Percentiles rank a stretch among this genome's conserved stretches.
These are phyloP conservation scores for Pogonocherus hispidulus DNA, from an alignment of 2,888 invertebrate species.

Conservation along the genomic window DNA sequence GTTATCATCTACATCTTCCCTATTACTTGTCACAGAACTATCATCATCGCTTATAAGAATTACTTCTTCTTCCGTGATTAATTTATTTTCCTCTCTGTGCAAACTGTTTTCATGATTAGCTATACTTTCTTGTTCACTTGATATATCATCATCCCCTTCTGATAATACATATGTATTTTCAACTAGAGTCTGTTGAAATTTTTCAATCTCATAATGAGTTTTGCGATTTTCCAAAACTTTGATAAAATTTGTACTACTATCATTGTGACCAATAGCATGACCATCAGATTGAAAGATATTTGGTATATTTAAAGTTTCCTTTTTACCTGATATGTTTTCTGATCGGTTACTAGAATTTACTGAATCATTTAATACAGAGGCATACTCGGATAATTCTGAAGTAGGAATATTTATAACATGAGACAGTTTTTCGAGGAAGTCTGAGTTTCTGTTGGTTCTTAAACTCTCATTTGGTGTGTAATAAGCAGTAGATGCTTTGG, in stretches of 20 bases:
- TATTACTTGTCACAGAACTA: background rate
- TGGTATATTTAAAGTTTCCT: background rate
- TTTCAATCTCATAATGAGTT: slow-evolving; percentile 14
- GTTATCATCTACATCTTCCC: background rate
- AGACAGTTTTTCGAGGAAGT: slow-evolving; percentile 16
- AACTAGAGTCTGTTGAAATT: slow-evolving; percentile 27
- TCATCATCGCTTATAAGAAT: slow-evolving; percentile 19
- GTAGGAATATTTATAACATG: slow-evolving; percentile 12
- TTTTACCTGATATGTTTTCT: background rate
- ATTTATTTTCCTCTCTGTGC: background rate
- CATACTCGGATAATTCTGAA: slow-evolving; percentile 1
- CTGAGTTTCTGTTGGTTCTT: slow-evolving; percentile 6
- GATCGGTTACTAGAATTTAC: background rate
- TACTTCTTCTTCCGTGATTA: background rate
- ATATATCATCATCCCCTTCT: background rate
- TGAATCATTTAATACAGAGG: slow-evolving; percentile 12
- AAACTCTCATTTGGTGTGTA: slow-evolving; percentile 27
- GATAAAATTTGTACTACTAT: slow-evolving; percentile 14
- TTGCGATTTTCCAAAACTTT: background rate
- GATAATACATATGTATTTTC: background rate
- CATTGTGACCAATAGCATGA: background rate
- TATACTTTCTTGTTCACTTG: background rate
- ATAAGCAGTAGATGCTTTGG: slow-evolving; percentile 23
- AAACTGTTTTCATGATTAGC: slow-evolving; percentile 1
- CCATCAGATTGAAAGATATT: background rate